Percentiles rank a stretch among this genome's conserved stretches.
phyloP scores from a whole-genome alignment of 2,797 vertebrate species.

The Muscicapa striata region DNA sequence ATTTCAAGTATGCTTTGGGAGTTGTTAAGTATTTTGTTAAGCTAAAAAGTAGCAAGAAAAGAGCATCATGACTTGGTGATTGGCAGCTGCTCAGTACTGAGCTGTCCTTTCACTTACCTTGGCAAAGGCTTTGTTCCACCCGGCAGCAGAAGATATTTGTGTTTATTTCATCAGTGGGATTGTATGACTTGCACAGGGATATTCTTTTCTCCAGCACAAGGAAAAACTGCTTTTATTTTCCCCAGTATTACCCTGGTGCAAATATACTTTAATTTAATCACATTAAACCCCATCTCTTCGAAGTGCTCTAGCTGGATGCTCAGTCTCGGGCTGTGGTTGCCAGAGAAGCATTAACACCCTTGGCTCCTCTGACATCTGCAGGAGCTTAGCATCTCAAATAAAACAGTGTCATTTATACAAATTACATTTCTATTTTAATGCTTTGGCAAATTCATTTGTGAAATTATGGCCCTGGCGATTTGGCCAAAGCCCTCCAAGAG shows the following conservation, averaged over 20 bases:
- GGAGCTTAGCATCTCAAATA: slow-evolving; percentile 2
- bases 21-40: neutral
- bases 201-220: neutral
- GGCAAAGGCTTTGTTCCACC: neutral
- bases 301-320: neutral
- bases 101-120: neutral
- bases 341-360: slow-evolving; percentile 37
- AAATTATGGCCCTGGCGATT: neutral
- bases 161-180: neutral
- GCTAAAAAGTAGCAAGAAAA: neutral
- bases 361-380: neutral
- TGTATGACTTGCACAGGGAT: neutral
- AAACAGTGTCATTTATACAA: neutral
- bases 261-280: slow-evolving; percentile 11
- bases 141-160: neutral
- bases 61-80: neutral
- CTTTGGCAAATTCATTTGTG: neutral
- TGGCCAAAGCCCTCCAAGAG: neutral
- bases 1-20: neutral
- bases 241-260: neutral
- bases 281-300: neutral
- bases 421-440: neutral
- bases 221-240: neutral
- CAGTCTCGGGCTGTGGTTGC: neutral
- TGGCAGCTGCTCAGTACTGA: neutral